A percentile compares a stretch with the other conserved stretches of the same genome.
phyloP scores from a whole-genome alignment of 2,888 invertebrate genomes.

The Therioaphis trifolii region DNA sequence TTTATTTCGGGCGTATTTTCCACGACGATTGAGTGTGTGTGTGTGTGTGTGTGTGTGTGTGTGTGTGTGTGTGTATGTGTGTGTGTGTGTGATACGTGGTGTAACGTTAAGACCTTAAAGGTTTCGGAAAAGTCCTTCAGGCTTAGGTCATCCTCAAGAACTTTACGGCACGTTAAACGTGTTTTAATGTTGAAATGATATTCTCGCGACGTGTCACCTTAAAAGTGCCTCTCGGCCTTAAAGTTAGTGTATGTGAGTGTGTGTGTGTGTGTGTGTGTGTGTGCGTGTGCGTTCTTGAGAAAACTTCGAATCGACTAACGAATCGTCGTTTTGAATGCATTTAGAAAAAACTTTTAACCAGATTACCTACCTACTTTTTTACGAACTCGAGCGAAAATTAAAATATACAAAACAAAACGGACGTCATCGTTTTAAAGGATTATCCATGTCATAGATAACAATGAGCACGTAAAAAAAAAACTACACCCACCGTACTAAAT shows the following conservation, averaged over 20 bases:
- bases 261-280: background rate
- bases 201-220: slow-evolving; percentile 39
- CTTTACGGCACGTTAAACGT: slow-evolving; percentile 51
- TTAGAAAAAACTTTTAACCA: background rate
- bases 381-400: background rate
- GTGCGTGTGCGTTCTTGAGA: slow-evolving; percentile 39
- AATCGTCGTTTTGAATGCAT: background rate
- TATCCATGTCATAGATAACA: no score
- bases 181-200: slow-evolving; percentile 52
- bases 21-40: background rate
- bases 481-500: no score
- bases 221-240: slow-evolving; percentile 58
- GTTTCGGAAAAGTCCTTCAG: slow-evolving; percentile 53
- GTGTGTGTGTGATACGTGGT: background rate
- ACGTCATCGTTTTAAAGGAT: no score
- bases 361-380: background rate
- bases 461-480: background rate
- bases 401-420: background rate
- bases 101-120: slow-evolving; percentile 11
- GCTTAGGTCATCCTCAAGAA: slow-evolving; percentile 49
- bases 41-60: no score
- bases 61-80: no score
- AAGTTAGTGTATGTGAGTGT: background rate
- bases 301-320: slow-evolving; percentile 30
- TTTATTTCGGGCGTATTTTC: background rate